Conservation (phyloP, 1,140 invertebrate species). For the Zaprionus capensis region DNA sequence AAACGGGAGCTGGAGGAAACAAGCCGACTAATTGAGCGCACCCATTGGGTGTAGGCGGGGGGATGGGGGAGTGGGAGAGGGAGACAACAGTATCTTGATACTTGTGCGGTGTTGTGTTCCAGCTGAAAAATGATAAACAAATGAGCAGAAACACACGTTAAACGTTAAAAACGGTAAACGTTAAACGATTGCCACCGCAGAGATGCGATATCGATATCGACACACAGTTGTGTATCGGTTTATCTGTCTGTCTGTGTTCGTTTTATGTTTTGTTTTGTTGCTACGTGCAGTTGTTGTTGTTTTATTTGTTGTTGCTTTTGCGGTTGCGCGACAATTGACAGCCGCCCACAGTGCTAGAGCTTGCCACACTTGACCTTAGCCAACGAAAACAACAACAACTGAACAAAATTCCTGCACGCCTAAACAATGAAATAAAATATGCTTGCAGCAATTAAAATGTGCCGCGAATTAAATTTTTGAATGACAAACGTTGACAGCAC, state of each 20-base stretch:
- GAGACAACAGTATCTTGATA: slow-evolving; percentile 19
- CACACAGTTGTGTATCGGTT: slow-evolving; percentile 46
- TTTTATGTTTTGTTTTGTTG: slow-evolving; percentile 45
- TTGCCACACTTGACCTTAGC: slow-evolving; percentile 65
- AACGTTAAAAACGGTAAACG: slow-evolving; percentile 64
- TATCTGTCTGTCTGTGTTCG: slow-evolving; percentile 33
- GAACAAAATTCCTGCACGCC: slow-evolving; percentile 72
- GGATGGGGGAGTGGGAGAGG: background rate
- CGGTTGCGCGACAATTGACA: slow-evolving; percentile 54
- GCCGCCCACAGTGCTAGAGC: slow-evolving; percentile 29
- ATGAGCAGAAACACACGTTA: slow-evolving; percentile 70
- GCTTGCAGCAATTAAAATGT: slow-evolving; percentile 73
- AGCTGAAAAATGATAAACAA: slow-evolving; percentile 71
- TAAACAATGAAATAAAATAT: slow-evolving; percentile 33
- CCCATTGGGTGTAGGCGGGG: slow-evolving; percentile 1
- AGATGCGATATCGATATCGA: slow-evolving; percentile 58
- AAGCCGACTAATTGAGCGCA: slow-evolving; percentile 45
- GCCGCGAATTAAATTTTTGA: slow-evolving; percentile 68
- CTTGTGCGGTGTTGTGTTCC: slow-evolving; percentile 51
- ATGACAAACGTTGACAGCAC: slow-evolving; percentile 53
- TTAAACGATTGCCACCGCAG: slow-evolving; percentile 75
- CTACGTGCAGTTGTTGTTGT: slow-evolving; percentile 38
- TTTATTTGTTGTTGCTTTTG: slow-evolving; percentile 40
- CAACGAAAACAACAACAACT: slow-evolving; percentile 57
- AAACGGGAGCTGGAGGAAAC: slow-evolving; percentile 40